A percentile compares a stretch with the other conserved stretches of the same genome.
Conservation (phyloP, 1,140 invertebrate genomes). For the Eueides isabella region DNA sequence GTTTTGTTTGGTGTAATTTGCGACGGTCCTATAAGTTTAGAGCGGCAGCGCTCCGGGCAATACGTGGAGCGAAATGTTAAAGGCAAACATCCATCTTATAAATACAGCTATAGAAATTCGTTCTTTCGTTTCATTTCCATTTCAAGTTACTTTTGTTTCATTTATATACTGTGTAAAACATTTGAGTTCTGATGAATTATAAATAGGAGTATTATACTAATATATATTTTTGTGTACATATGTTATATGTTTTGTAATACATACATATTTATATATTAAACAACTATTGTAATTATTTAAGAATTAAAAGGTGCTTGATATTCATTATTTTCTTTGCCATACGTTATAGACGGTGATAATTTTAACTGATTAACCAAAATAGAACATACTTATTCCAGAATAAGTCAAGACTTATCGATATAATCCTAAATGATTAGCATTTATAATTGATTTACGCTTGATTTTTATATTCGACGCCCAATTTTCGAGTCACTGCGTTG, state of each 20-base stretch:
- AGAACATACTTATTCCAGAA: too few relatives aligned
- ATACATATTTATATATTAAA: background rate
- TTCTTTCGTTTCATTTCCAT: constrained; percentile 15
- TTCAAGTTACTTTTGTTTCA: constrained; percentile 5
- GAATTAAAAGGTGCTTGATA: too few relatives aligned
- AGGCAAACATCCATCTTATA: constrained; percentile 29
- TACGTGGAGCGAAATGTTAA: constrained; percentile 36
- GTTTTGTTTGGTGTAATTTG: constrained; percentile 38
- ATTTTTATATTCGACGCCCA: too few relatives aligned
- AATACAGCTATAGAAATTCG: constrained; percentile 15
- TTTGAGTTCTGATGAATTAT: constrained; percentile 1
- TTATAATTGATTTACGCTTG: too few relatives aligned
- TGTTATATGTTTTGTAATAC: too few relatives aligned
- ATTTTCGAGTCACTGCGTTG: too few relatives aligned
- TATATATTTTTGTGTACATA: background rate
- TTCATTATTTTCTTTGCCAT: too few relatives aligned
- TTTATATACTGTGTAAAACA: constrained; percentile 6
- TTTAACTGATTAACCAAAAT: too few relatives aligned
- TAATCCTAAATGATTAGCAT: too few relatives aligned
- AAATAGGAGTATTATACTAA: background rate
- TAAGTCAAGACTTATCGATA: too few relatives aligned
- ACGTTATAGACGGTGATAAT: too few relatives aligned
- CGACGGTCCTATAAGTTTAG: constrained; percentile 36
- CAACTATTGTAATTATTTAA: background rate
- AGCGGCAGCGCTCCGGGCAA: constrained; percentile 34